Percentiles rank a stretch among this genome's conserved stretches.
These are phyloP conservation scores for Epizoanthus ramosus DNA, from an alignment of 92 coral and sea anemone species.

Conservation along the genomic window DNA sequence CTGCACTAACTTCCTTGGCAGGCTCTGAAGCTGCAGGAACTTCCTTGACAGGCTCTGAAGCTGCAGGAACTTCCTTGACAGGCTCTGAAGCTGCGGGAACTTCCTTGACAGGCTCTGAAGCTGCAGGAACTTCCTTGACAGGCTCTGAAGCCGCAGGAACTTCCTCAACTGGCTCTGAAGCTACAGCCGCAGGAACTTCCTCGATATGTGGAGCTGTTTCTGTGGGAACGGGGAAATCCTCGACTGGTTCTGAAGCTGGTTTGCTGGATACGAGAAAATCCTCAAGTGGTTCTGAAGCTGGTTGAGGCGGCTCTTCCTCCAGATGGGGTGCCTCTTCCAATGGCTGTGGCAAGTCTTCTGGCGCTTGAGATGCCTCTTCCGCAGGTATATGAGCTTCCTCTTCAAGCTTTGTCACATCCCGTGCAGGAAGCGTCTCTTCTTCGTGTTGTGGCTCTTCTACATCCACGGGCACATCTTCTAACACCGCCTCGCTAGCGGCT, in stretches of 20 bases:
- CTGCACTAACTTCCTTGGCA: too few relatives aligned
- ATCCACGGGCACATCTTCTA: not conserved
- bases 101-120: too few relatives aligned
- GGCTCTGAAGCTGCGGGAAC: not conserved
- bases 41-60: slow-evolving; percentile 5
- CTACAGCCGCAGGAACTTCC: slow-evolving; percentile 5
- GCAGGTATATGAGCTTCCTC: slow-evolving; percentile 4
- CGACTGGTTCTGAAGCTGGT: not conserved
- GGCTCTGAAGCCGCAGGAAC: not conserved
- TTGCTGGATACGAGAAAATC: not conserved
- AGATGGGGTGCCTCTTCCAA: slow-evolving; percentile 9
- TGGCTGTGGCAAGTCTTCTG: slow-evolving; percentile 7
- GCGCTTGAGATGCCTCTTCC: not conserved
- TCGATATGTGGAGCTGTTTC: slow-evolving; percentile 8
- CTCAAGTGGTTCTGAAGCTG: not conserved
- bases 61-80: not conserved
- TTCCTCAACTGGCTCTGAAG: slow-evolving; percentile 1
- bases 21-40: not conserved
- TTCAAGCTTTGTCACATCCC: slow-evolving; percentile 23
- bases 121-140: too few relatives aligned
- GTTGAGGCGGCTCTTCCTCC: not conserved
- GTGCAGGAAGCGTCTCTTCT: slow-evolving; percentile 26
- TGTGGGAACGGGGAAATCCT: not conserved
- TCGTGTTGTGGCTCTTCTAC: not conserved
- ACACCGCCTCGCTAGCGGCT: not conserved